Evolutionary conservation across 2,113 vertebrate species (phyloP).

Genomic region (Formicarius rufipectus): DNA sequence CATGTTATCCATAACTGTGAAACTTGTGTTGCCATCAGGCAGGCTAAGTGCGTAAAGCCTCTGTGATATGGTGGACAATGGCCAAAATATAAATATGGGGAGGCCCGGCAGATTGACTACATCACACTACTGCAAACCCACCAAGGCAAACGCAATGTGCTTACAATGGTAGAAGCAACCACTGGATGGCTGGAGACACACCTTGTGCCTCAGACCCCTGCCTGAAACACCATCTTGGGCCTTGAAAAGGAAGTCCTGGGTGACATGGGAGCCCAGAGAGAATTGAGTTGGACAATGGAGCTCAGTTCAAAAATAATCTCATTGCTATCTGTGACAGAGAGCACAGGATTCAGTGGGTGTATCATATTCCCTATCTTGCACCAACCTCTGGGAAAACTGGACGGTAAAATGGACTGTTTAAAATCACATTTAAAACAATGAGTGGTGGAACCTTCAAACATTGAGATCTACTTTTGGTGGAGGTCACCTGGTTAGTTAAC

Average conservation of each 20-base stretch:
- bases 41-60: no score
- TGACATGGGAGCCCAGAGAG: not conserved
- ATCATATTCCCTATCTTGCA: not conserved
- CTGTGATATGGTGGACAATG: no score
- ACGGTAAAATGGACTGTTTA: not conserved
- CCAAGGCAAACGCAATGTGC: not conserved
- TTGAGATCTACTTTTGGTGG: not conserved
- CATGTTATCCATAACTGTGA: no score
- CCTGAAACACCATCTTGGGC: not conserved
- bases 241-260: not conserved
- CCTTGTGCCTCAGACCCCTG: not conserved
- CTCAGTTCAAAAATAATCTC: not conserved
- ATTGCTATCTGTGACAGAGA: not conserved
- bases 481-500: not conserved
- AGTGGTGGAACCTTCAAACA: not conserved
- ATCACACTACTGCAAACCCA: not conserved
- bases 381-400: not conserved
- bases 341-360: not conserved
- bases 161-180: not conserved
- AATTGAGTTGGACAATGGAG: not conserved
- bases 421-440: not conserved
- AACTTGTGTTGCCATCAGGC: no score
- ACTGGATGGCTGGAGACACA: not conserved
- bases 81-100: no score
- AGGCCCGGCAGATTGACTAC: not conserved